Percentiles rank a stretch among this genome's conserved stretches.
phyloP scores from a whole-genome alignment of 2,888 invertebrate genomes.

The Oscheius sp. region DNA sequence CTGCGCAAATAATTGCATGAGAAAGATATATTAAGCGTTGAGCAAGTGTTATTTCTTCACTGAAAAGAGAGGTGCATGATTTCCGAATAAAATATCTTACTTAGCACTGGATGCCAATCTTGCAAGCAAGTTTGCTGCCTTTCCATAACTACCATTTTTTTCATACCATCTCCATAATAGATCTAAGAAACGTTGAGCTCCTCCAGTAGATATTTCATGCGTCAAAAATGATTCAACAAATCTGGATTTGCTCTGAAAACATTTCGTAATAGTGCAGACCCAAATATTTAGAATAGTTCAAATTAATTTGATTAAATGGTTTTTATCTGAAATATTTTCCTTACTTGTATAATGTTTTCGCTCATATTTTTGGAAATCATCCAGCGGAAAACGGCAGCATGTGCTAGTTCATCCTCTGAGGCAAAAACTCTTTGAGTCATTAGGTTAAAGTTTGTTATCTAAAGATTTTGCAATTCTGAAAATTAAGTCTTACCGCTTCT shows the following conservation, averaged over 20 bases:
- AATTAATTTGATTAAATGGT: too few species aligned
- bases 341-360: constrained; percentile 52
- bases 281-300: not conserved
- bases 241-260: constrained; percentile 73
- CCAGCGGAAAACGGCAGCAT: constrained; percentile 82
- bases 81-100: too few species aligned
- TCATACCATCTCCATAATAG: constrained; percentile 91
- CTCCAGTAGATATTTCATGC: constrained; percentile 66
- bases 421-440: constrained; percentile 73
- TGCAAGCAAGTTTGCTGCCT: constrained; percentile 89
- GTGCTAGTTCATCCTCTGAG: constrained; percentile 84
- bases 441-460: constrained; percentile 74
- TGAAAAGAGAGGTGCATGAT: too few species aligned
- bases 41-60: constrained; percentile 80
- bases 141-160: constrained; percentile 83
- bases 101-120: constrained; percentile 80
- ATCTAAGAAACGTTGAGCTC: constrained; percentile 75
- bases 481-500: not conserved
- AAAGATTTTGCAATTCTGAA: not conserved
- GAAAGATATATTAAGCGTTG: constrained; percentile 90
- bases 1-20: constrained; percentile 91
- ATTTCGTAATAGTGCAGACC: not conserved
- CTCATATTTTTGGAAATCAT: constrained; percentile 55
- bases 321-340: not conserved
- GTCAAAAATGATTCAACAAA: constrained; percentile 83